Percentiles rank a stretch among this genome's conserved stretches.
These are phyloP conservation scores for Blera fallax DNA, from an alignment of 2,888 invertebrate genomes.

Conservation along the genomic window DNA sequence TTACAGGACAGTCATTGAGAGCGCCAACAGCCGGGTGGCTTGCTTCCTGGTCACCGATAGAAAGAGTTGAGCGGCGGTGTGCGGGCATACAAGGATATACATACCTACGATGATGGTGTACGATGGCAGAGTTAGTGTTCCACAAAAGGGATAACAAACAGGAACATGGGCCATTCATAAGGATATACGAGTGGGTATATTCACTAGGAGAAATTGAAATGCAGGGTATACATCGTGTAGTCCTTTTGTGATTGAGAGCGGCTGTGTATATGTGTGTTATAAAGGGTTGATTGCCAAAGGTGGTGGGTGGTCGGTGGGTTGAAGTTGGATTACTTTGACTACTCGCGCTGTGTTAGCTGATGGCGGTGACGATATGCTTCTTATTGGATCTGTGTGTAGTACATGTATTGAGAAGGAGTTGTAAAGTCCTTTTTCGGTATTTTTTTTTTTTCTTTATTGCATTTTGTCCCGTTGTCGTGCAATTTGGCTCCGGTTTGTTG, in stretches of 20 bases:
- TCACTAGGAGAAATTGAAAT: slow-evolving; percentile 67
- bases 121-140: slow-evolving; percentile 72
- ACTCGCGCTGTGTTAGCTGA: slow-evolving; percentile 70
- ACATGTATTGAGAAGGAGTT: slow-evolving; percentile 50
- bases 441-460: slow-evolving; percentile 37
- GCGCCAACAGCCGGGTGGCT: slow-evolving; percentile 72
- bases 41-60: slow-evolving; percentile 66
- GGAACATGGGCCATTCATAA: slow-evolving; percentile 73
- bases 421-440: slow-evolving; percentile 44
- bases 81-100: slow-evolving; percentile 48
- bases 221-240: slow-evolving; percentile 68
- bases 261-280: slow-evolving; percentile 28
- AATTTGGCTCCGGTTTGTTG: slow-evolving; percentile 68
- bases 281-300: slow-evolving; percentile 49
- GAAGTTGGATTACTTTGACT: slow-evolving; percentile 69
- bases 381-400: slow-evolving; percentile 65
- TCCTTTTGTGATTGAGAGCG: slow-evolving; percentile 61
- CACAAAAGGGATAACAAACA: slow-evolving; percentile 73
- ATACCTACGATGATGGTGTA: slow-evolving; percentile 47
- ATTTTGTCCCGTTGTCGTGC: slow-evolving; percentile 59
- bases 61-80: slow-evolving; percentile 39
- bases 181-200: slow-evolving; percentile 61
- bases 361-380: slow-evolving; percentile 71
- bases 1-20: slow-evolving; percentile 73
- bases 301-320: slow-evolving; percentile 23